Evolutionary conservation across 2,888 invertebrate genomes (phyloP).

Genomic region (Megamerina dolium): DNA sequence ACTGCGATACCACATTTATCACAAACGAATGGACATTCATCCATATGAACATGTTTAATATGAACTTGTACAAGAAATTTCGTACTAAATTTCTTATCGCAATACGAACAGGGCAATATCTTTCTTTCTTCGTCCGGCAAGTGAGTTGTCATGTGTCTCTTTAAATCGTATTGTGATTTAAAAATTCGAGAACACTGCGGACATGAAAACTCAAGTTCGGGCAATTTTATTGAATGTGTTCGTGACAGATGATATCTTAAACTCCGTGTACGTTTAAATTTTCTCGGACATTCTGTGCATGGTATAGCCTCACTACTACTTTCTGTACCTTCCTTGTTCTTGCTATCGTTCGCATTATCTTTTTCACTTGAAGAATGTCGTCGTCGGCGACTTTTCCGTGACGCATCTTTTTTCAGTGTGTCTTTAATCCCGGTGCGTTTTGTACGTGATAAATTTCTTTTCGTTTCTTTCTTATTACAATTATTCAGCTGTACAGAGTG

Average conservation of each 20-base stretch:
- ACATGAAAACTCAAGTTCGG: slow-evolving; percentile 20
- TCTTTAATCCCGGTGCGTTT: too few relatives aligned
- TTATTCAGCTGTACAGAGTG: too few relatives aligned
- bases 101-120: slow-evolving; percentile 33
- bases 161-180: slow-evolving; percentile 18
- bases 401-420: too few relatives aligned
- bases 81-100: slow-evolving; percentile 43
- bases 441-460: too few relatives aligned
- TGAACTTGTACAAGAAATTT: too few relatives aligned
- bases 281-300: slow-evolving; percentile 16
- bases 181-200: slow-evolving; percentile 19
- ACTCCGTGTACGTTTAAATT: slow-evolving; percentile 13
- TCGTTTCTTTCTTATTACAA: too few relatives aligned
- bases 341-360: neutral
- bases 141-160: slow-evolving; percentile 21
- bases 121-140: slow-evolving; percentile 31
- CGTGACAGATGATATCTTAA: slow-evolving; percentile 25
- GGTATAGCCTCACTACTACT: too few relatives aligned
- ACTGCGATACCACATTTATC: slow-evolving; percentile 51
- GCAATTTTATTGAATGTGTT: slow-evolving; percentile 16
- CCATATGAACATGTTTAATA: slow-evolving; percentile 42
- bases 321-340: too few relatives aligned
- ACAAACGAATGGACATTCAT: too few relatives aligned
- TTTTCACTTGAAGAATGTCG: too few relatives aligned
- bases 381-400: too few relatives aligned